Conservation (phyloP, 92 coral and sea anemone genomes). For the Epizoanthus scotinus region DNA sequence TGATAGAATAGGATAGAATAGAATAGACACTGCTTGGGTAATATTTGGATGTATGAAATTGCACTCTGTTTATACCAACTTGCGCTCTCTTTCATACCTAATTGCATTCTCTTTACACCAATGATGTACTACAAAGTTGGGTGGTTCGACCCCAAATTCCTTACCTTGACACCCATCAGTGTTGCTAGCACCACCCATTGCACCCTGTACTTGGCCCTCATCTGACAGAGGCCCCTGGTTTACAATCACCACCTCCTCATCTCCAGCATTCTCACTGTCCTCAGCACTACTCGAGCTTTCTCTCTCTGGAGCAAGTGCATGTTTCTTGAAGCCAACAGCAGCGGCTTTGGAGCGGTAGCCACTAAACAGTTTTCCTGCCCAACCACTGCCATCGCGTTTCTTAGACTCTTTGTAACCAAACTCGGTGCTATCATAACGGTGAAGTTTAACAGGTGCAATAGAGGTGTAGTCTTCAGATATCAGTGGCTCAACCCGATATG, state of each 20-base stretch:
- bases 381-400: slow-evolving; percentile 57
- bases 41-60: too few relatives aligned
- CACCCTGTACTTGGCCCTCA: slow-evolving; percentile 14
- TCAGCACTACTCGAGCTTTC: slow-evolving; percentile 40
- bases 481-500: slow-evolving; percentile 97
- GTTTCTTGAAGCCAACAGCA: slow-evolving; percentile 38
- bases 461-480: slow-evolving; percentile 80
- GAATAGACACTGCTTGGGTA: too few relatives aligned
- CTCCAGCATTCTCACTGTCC: slow-evolving; percentile 26
- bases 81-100: too few relatives aligned
- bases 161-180: slow-evolving; percentile 9
- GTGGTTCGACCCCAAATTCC: not conserved
- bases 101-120: too few relatives aligned
- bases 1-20: too few relatives aligned
- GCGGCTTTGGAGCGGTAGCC: slow-evolving; percentile 36
- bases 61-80: too few relatives aligned
- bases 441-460: slow-evolving; percentile 85
- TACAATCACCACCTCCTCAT: slow-evolving; percentile 32
- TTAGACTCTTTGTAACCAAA: slow-evolving; percentile 65
- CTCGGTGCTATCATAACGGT: slow-evolving; percentile 72
- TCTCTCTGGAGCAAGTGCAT: slow-evolving; percentile 22
- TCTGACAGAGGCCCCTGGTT: slow-evolving; percentile 35
- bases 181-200: slow-evolving; percentile 19
- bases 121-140: too few relatives aligned
- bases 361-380: slow-evolving; percentile 41